Base-by-base conservation (phyloP, 2,797 vertebrate species). In the Acrocephalus scirpaceus region DNA sequence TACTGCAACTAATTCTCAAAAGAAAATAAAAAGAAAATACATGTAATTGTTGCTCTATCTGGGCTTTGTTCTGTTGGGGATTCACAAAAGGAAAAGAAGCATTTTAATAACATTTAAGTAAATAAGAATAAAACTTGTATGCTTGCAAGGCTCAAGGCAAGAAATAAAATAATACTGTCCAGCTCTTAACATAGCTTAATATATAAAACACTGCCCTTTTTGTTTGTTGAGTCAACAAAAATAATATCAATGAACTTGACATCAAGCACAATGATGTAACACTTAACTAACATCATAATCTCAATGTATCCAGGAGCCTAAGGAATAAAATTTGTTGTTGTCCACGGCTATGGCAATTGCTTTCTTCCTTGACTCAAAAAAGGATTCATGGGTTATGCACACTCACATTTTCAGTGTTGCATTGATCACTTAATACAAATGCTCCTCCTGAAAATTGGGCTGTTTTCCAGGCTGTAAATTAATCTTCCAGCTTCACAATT, bases 401-500 rank as follows among this genome's bases (percentile, higher is more conserved):
- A 90, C 92, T 95, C 86, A 73, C 74, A 84, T 95, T 80, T 83
- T 80, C 81, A 74, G 45, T 86, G 58, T 64, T 86, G 50, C 86
- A 91, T 60, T 96, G 95, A 97, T 96, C 86, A 86, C 11, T 66
- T 93, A 90, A 94, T 91, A 94, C 90, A 97, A 97, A 97, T 78
- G 53, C 42, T 95, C 95, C 91, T 94, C 57, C 84, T 79, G 86
- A 97, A 94, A 94, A 97, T 58, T 95, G 92, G 91, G 88, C 86
- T 85, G 47, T 96, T 95, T 97, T 96, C 94, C 91, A 96, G 96
- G 65, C 94, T 81, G 93, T 81, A 97, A 97, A 97, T 97, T 97
- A 97, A 97, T 96, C 95, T 97, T 97, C 80, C 77, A 74, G 78
- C 93, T 96, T 92, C 93, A 96, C 96, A 97, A 97, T 97, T 97